These are phyloP conservation scores for Leptinotarsa defecta DNA, from an alignment of 1,140 invertebrate species.

Conservation along the genomic window DNA sequence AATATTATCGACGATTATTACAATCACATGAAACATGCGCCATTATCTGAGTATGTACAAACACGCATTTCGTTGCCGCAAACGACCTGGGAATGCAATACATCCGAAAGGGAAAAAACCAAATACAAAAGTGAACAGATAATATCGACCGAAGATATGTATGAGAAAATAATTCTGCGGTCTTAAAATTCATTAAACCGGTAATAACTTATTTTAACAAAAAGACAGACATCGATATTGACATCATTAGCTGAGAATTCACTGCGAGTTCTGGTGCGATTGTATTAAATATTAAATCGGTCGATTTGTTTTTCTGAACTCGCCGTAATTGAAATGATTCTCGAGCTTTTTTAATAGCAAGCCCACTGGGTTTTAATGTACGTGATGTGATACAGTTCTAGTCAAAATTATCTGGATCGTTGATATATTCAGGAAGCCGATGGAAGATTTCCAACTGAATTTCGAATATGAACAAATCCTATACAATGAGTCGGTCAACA, in stretches of 20 bases:
- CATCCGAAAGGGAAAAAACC: constrained; percentile 3
- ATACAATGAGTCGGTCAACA: too few species aligned
- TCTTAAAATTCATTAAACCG: constrained; percentile 47
- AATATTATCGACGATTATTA: constrained; percentile 14
- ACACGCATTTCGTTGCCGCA: constrained; percentile 14
- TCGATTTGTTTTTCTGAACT: constrained; percentile 43
- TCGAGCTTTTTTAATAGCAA: constrained; percentile 9
- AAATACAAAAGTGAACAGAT: constrained; percentile 42
- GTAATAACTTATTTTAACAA: constrained; percentile 49
- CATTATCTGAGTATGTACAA: constrained; percentile 18
- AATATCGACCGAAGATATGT: constrained; percentile 42
- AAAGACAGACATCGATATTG: constrained; percentile 42
- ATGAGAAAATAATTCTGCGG: constrained; percentile 47
- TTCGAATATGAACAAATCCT: too few species aligned
- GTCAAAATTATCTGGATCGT: not conserved
- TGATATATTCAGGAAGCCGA: not conserved
- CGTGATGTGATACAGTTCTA: not conserved
- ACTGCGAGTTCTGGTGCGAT: constrained; percentile 36
- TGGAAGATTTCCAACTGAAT: too few species aligned
- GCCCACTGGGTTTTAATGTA: not conserved
- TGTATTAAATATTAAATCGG: constrained; percentile 42
- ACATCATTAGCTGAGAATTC: constrained; percentile 45
- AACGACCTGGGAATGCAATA: constrained; percentile 17
- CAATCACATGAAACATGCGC: constrained; percentile 18
- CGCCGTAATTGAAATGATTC: constrained; percentile 35